phyloP scores from a whole-genome alignment of 2,797 vertebrate species.

The Hybognathus amarus region DNA sequence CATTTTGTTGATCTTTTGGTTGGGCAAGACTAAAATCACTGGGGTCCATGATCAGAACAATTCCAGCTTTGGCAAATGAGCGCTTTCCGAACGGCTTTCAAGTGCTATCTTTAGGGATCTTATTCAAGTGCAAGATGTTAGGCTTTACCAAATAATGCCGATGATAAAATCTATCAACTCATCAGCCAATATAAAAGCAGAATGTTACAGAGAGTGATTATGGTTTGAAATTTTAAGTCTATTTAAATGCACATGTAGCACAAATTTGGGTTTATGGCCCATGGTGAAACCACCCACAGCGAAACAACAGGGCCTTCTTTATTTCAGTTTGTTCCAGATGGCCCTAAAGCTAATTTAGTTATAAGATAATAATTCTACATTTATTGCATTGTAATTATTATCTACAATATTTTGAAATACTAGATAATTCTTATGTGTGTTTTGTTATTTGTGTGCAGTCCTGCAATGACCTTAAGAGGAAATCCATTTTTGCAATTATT shows the following conservation, averaged over 20 bases:
- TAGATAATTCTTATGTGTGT: neutral
- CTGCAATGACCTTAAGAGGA: neutral
- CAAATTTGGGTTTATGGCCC: slow-evolving; percentile 39
- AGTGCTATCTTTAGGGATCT: slow-evolving; percentile 35
- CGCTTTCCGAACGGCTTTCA: slow-evolving; percentile 37
- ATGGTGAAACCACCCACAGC: slow-evolving; percentile 36
- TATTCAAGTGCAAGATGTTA: slow-evolving; percentile 49
- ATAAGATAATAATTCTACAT: slow-evolving; percentile 14
- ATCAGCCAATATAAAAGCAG: slow-evolving; percentile 37
- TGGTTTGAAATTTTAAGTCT: slow-evolving; percentile 33
- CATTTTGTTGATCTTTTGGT: slow-evolving; percentile 12
- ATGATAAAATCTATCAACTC: slow-evolving; percentile 40
- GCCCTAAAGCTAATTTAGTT: slow-evolving; percentile 32
- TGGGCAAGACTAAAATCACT: slow-evolving; percentile 24
- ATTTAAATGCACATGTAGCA: slow-evolving; percentile 38
- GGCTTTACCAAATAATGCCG: slow-evolving; percentile 33
- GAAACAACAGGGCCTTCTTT: slow-evolving; percentile 35
- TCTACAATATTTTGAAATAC: slow-evolving; percentile 34
- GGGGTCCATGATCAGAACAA: slow-evolving; percentile 36
- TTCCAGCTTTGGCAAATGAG: slow-evolving; percentile 13
- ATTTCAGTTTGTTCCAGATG: slow-evolving; percentile 41
- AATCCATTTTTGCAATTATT: neutral
- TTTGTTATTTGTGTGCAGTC: neutral
- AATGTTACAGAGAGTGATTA: slow-evolving; percentile 27
- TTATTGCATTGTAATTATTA: slow-evolving; percentile 28